Evolutionary conservation across 2,113 vertebrate species (phyloP), one percentile per base, ranked within the genome.

Genomic region (Ptychochromis oligacanthus): DNA sequence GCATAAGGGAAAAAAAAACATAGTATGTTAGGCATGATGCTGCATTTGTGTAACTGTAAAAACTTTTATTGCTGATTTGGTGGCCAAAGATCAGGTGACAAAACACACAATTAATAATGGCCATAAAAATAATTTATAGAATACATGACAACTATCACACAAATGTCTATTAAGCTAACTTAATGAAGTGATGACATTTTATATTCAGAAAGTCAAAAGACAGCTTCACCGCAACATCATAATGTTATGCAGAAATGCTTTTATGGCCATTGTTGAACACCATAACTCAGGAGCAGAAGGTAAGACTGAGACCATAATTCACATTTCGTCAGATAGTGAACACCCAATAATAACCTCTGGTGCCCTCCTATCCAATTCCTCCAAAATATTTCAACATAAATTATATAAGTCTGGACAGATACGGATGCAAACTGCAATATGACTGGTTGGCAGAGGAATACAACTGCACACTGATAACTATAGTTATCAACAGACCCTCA

Each of bases 201-300:
- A 70, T 28, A 26, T 40, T 26, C 2, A 26, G 26, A 46, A 1
- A 28, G 43, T 70, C 17, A 31, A 20, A 15, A 28, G 24, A 49
- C 64, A 70, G 7, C 24, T 49, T 67, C 22, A 1, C 8, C 0
- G 43, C 62, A 26, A 8, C 13, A 24, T 17, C 15, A 0, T 31
- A 4, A 31, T 31, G 4, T 31, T 31, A n/a, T n/a, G n/a, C n/a
- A n/a, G n/a, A n/a, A n/a, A n/a, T n/a, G n/a, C n/a, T n/a, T n/a
- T 49, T 49, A 70, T 20, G 24, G 1, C 26, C 24, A 49, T 36
- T 11, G 22, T 67, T 46, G 38, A 4, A 67, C 18, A 62, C 20
- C 10, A 13, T 49, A 36, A 49, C 46, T 49, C 15, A 49, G 15
- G 46, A 17, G 15, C 4, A 49, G 46, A n/a, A n/a, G n/a, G n/a